phyloP scores from a whole-genome alignment of 2,113 vertebrate species.

The Caretta caretta region DNA sequence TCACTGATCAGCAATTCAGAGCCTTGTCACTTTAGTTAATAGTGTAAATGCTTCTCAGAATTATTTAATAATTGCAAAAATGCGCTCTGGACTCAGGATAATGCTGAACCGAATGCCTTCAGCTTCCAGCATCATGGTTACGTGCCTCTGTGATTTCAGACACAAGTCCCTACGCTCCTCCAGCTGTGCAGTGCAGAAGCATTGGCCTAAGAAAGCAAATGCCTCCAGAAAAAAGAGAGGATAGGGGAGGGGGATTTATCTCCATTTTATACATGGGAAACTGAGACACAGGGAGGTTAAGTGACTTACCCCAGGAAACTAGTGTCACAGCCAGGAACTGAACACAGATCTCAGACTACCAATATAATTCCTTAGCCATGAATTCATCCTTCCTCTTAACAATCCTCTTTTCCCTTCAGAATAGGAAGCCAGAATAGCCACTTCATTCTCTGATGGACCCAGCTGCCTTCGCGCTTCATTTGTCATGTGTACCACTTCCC shows the following conservation, averaged over 20 bases:
- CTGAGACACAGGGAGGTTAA: neutral
- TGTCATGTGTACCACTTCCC: neutral
- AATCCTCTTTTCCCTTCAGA: neutral
- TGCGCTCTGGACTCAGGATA: neutral
- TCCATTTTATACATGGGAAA: accelerated
- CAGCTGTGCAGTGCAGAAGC: neutral
- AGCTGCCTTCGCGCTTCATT: neutral
- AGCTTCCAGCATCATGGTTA: no score
- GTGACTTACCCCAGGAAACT: accelerated
- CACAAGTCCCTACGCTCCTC: neutral
- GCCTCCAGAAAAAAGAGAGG: neutral
- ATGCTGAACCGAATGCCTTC: neutral
- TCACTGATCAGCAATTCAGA: neutral
- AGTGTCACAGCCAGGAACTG: neutral
- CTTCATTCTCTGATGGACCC: neutral
- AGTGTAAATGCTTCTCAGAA: neutral
- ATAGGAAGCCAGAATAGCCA: neutral
- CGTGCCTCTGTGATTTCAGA: neutral
- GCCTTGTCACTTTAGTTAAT: neutral
- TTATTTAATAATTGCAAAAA: neutral
- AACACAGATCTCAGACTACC: neutral
- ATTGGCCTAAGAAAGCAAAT: neutral
- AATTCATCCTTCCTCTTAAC: neutral
- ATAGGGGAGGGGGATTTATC: accelerated
- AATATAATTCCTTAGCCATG: neutral